Base-by-base conservation (phyloP, 2,797 vertebrate genomes). In the Clarias pachynema region DNA sequence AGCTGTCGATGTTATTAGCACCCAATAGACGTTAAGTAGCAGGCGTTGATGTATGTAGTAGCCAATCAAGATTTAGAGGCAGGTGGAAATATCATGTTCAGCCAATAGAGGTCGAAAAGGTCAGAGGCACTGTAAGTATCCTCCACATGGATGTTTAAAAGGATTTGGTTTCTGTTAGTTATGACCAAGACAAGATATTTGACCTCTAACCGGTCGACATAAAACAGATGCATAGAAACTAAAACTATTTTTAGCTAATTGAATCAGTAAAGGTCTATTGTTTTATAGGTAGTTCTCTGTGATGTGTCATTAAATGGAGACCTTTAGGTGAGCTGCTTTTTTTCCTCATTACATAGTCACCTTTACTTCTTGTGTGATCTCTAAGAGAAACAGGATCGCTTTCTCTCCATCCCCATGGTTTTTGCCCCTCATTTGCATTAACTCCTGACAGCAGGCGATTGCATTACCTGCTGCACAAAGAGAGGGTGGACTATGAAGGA, bases 351-450 rank as follows among this genome's bases (percentile, higher is more conserved):
- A 91, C 90, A 91, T 31, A 80, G 59, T 86, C 91, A 90, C 62
- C 93, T 93, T 90, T 86, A 83, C 56, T 91, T 93, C 79, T 89
- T 89, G 15, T 91, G 86, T 93, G 90, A 92, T 92, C 87, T 93
- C 87, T 91, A 91, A 91, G 92, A 91, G 84, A 92, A 94, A 92
- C 91, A 90, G 91, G 91, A 94, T 92, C 92, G 87, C 85, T 29
- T 89, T 87, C 93, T 91, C 91, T 62, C 94, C 44, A 31, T 68
- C 26, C 26, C 62, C 26, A 68, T 5, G 26, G 53, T 92, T 93
- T 82, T 65, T 24, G 14, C 78, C 85, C 75, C 91, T 95, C 88
- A 94, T 95, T 94, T 95, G 84, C 93, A 93, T 95, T 89, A 72
- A 88, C 91, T 93, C 90, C 87, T 89, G 87, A 88, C 88, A 87